phyloP scores from a whole-genome alignment of 2,888 invertebrate species.

The Melinaea marsaeus region DNA sequence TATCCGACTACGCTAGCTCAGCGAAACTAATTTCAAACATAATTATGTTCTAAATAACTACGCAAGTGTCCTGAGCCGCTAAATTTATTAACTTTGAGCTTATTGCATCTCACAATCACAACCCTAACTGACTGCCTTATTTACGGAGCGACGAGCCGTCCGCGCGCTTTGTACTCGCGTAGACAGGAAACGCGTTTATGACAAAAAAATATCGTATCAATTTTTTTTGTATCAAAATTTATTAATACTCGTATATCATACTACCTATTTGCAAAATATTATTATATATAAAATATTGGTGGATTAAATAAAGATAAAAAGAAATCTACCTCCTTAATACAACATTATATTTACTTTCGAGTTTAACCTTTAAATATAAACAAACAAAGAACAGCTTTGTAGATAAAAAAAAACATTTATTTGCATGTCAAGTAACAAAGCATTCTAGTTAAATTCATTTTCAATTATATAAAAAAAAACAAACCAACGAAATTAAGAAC shows the following conservation, averaged over 20 bases:
- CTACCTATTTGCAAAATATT: too few relatives aligned
- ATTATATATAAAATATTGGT: neutral
- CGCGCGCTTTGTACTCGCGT: slow-evolving; percentile 34
- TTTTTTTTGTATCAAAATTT: neutral
- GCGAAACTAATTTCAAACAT: slow-evolving; percentile 34
- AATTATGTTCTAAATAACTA: slow-evolving; percentile 58
- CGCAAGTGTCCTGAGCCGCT: slow-evolving; percentile 32
- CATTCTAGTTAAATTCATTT: too few relatives aligned
- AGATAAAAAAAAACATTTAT: too few relatives aligned
- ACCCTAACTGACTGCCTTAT: slow-evolving; percentile 73
- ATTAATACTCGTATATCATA: too few relatives aligned
- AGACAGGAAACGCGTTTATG: slow-evolving; percentile 36
- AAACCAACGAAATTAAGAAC: too few relatives aligned
- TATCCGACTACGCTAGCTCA: slow-evolving; percentile 8
- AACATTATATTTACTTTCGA: neutral
- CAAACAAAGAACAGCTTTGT: too few relatives aligned
- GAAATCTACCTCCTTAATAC: neutral
- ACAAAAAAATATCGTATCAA: neutral
- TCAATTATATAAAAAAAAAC: too few relatives aligned
- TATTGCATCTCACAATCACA: slow-evolving; percentile 63
- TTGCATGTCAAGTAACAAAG: too few relatives aligned
- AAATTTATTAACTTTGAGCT: slow-evolving; percentile 45
- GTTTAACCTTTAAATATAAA: too few relatives aligned
- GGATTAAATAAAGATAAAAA: neutral
- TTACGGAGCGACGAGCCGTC: slow-evolving; percentile 55